Evolutionary conservation across 2,888 invertebrate species (phyloP).

Genomic region (Augiades crinisus): DNA sequence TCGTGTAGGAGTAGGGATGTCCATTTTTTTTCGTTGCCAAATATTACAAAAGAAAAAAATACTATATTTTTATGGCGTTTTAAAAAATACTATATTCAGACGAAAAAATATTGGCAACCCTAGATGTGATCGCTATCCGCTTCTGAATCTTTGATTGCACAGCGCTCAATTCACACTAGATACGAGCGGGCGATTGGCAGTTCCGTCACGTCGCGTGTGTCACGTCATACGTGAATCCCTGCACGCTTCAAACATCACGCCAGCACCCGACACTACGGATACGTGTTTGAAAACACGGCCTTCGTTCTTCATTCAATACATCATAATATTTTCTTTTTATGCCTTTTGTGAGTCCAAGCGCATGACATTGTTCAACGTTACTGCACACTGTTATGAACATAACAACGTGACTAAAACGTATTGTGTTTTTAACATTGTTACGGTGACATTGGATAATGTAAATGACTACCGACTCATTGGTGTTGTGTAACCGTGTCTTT

Average conservation of each 20-base stretch:
- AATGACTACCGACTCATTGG: not conserved
- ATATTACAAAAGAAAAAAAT: no score
- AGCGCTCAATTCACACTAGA: conserved; percentile 14
- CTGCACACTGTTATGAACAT: conserved; percentile 5
- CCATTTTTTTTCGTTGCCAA: no score
- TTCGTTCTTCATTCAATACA: conserved; percentile 31
- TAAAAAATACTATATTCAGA: no score
- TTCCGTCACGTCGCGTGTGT: conserved; percentile 35
- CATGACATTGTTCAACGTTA: conserved; percentile 15
- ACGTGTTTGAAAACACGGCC: conserved; percentile 35
- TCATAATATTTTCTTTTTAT: conserved; percentile 22
- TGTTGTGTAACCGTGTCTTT: not conserved
- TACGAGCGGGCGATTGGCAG: conserved; percentile 27
- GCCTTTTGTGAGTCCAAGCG: not conserved
- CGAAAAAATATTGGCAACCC: no score
- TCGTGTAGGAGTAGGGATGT: no score
- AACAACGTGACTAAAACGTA: conserved; percentile 19
- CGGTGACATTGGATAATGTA: conserved; percentile 10
- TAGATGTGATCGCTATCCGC: conserved; percentile 2
- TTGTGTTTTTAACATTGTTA: conserved; percentile 4
- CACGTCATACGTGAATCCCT: conserved; percentile 32
- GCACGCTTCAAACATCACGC: conserved; percentile 27
- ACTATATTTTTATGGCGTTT: no score
- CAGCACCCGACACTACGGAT: conserved; percentile 23
- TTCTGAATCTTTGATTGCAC: conserved; percentile 8